Base-by-base conservation (phyloP, 1,140 invertebrate species). In the Drosophila watanabei region DNA sequence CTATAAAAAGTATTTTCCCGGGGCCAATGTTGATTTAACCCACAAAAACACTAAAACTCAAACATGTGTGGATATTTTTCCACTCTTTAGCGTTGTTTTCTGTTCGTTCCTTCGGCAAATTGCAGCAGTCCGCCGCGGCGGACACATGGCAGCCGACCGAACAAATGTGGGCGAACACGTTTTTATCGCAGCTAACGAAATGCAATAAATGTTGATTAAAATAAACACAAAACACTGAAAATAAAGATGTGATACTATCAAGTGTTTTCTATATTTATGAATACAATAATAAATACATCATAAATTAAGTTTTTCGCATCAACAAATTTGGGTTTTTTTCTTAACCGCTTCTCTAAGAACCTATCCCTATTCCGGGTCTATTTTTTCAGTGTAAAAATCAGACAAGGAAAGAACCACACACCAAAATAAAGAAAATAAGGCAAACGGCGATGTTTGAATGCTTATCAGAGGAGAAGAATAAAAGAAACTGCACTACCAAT, bases 121-220 rank as follows among this genome's bases (percentile, higher is more conserved):
- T 87, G 83, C 85, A 82, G 78, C 72, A 62, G 24, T 24, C 68
- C 51, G 45, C 72, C 32, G 54, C 16, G 51, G 48, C 56, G 58
- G 28, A 64, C 51, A 73, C 59, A 84, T 37, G 54, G 52, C 45
- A 57, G 6, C 54, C 20, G 35, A 57, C 75, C 75, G 60, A 85
- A 77, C 56, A 78, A 91, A 90, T 90, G 86, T 90, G 82, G 86
- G 86, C 86, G 86, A 90, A 87, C 86, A 86, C 82, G 86, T 90
- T 90, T 89, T 89, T 90, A 90, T 90, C 86, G 85, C 78, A 70
- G 68, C 75, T 65, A 81, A 89, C 75, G 75, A 89, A 90, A 89
- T 89, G 86, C 82, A 90, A 89, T 89, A 89, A 89, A 89, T 70
- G 85, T 89, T 89, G 81, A 89, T 89, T 89, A 89, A 89, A 89